These are phyloP conservation scores for Parauchenoglanis ngamensis DNA, from an alignment of 2,797 vertebrate genomes.

Conservation along the genomic window DNA sequence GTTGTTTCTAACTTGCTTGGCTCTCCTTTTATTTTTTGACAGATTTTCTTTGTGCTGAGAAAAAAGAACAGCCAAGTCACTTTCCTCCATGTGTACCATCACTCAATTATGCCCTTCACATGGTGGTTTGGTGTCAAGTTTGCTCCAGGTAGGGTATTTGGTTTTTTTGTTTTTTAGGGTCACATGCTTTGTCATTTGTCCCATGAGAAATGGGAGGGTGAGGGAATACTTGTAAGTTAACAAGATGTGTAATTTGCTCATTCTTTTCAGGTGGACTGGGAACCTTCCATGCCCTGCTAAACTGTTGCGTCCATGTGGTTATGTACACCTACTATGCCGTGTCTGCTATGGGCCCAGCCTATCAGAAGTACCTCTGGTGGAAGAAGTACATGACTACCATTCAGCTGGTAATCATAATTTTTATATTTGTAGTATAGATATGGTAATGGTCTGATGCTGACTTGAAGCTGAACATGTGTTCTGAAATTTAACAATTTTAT, in stretches of 20 bases:
- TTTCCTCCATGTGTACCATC: conserved; percentile 87
- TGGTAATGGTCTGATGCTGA: neutral
- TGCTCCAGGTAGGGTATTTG: conserved; percentile 77
- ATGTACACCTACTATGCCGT: conserved; percentile 87
- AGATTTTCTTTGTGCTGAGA: conserved; percentile 87
- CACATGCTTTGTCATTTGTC: accelerated
- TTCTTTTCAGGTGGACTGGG: conserved; percentile 81
- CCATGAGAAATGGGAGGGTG: neutral
- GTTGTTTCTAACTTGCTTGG: neutral
- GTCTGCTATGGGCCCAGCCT: conserved; percentile 81
- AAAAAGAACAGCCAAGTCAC: conserved; percentile 87
- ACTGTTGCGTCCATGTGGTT: conserved; percentile 80
- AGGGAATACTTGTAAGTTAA: neutral
- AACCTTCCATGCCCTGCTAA: conserved; percentile 84
- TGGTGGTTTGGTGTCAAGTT: conserved; percentile 93
- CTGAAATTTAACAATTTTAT: neutral
- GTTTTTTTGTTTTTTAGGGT: neutral
- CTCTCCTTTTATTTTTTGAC: neutral
- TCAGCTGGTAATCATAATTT: conserved; percentile 76
- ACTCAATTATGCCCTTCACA: conserved; percentile 88
- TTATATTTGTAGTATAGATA: neutral
- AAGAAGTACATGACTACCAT: conserved; percentile 86
- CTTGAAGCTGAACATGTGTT: neutral
- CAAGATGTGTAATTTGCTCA: neutral
- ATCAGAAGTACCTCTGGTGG: conserved; percentile 87